Evolutionary conservation across 2,113 vertebrate species (phyloP).

Genomic region (Platysteira castanea): DNA sequence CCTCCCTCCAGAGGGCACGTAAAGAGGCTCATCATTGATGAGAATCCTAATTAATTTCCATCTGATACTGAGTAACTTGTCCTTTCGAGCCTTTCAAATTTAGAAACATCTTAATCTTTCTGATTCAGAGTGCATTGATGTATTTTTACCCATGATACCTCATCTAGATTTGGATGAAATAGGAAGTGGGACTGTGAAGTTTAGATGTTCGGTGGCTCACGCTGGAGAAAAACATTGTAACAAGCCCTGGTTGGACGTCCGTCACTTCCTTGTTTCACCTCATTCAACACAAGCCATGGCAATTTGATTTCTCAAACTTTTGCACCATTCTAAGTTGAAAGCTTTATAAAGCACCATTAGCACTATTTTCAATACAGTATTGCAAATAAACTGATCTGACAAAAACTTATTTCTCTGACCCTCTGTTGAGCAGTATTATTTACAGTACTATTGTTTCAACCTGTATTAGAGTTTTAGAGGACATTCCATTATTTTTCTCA

Average conservation of each 20-base stretch:
- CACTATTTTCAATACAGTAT: background rate
- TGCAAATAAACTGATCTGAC: background rate
- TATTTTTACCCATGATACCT: background rate
- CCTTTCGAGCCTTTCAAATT: background rate
- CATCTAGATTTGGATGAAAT: background rate
- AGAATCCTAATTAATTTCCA: background rate
- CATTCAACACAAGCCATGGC: rapidly evolving
- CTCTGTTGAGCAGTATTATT: background rate
- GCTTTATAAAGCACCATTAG: background rate
- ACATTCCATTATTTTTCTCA: background rate
- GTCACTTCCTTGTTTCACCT: background rate
- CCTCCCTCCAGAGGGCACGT: background rate
- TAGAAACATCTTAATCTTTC: background rate
- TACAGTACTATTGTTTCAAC: background rate
- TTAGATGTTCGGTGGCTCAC: background rate
- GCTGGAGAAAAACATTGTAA: background rate
- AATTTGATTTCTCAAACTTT: background rate
- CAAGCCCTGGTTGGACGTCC: background rate
- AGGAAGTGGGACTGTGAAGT: background rate
- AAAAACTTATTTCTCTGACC: background rate
- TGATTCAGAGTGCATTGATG: background rate
- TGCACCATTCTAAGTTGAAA: background rate
- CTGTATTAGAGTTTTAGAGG: background rate
- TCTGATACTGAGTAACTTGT: background rate
- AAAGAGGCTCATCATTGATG: background rate